phyloP scores from a whole-genome alignment of 2,113 vertebrate species.

The Isurus oxyrinchus region DNA sequence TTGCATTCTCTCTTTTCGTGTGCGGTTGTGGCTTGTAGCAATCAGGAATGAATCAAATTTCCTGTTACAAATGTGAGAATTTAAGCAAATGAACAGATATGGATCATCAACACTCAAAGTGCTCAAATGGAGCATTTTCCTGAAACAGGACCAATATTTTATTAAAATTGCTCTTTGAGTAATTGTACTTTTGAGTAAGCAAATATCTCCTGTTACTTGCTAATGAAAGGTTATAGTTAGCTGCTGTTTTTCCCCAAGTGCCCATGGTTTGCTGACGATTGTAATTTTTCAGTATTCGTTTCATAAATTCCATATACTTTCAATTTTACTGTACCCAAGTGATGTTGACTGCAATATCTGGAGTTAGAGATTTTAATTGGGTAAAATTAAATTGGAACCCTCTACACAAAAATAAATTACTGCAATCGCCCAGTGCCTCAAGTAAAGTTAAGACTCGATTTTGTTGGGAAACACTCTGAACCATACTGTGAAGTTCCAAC shows the following conservation, averaged over 20 bases:
- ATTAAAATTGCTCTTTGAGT: background rate
- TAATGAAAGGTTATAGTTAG: background rate
- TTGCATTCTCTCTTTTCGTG: background rate
- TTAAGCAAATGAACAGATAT: background rate
- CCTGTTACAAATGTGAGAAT: background rate
- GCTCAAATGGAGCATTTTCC: background rate
- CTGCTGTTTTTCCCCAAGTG: background rate
- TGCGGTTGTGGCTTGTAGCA: background rate
- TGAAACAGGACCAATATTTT: background rate
- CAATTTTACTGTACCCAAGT: background rate
- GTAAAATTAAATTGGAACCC: background rate
- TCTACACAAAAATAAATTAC: background rate
- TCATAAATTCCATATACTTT: constrained; percentile 6
- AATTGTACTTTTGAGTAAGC: background rate
- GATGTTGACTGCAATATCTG: background rate
- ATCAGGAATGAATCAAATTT: background rate
- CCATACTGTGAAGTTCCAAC: background rate
- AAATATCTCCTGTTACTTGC: background rate
- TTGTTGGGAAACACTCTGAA: background rate
- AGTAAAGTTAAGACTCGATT: background rate
- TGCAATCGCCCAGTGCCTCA: background rate
- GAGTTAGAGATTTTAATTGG: background rate
- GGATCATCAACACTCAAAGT: background rate
- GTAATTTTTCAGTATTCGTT: background rate
- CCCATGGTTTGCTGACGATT: background rate